These are phyloP conservation scores for Cheiracanthium punctorium DNA, from an alignment of 2,888 invertebrate species.

Conservation along the genomic window DNA sequence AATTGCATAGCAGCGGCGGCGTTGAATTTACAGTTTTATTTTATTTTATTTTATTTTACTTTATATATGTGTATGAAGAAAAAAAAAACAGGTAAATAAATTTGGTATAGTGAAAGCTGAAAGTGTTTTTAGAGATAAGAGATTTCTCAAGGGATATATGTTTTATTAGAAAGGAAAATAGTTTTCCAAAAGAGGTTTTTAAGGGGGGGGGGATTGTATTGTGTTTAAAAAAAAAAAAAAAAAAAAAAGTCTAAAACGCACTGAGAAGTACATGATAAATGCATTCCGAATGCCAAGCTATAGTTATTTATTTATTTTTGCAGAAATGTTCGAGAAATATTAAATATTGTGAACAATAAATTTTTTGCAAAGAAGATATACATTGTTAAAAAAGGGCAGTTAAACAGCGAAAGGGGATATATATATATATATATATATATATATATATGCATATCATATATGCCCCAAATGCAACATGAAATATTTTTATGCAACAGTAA, in stretches of 20 bases:
- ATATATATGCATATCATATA: too few species aligned
- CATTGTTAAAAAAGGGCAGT: too few species aligned
- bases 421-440: too few species aligned
- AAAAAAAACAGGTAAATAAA: slow-evolving; percentile 10
- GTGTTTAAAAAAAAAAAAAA: neutral
- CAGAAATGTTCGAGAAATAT: neutral
- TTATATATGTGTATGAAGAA: too few species aligned
- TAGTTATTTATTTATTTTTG: slow-evolving; percentile 1
- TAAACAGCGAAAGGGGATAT: too few species aligned
- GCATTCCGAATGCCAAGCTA: neutral
- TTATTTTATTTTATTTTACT: too few species aligned
- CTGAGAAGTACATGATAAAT: neutral
- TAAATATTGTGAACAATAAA: slow-evolving; percentile 8
- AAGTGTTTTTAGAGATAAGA: slow-evolving; percentile 17
- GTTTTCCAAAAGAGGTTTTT: slow-evolving; percentile 3
- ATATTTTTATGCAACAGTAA: too few species aligned
- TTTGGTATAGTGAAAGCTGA: slow-evolving; percentile 10
- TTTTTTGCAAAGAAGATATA: neutral
- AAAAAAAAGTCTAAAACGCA: neutral
- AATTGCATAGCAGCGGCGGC: neutral
- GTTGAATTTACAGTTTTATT: slow-evolving; percentile 4
- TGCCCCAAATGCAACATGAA: too few species aligned
- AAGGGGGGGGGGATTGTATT: too few species aligned
- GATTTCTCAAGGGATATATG: slow-evolving; percentile 15
- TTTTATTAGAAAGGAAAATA: slow-evolving; percentile 17